Evolutionary conservation across 2,797 vertebrate genomes (phyloP), one percentile per base, ranked within the genome.

Genomic region (Myripristis jacobus): DNA sequence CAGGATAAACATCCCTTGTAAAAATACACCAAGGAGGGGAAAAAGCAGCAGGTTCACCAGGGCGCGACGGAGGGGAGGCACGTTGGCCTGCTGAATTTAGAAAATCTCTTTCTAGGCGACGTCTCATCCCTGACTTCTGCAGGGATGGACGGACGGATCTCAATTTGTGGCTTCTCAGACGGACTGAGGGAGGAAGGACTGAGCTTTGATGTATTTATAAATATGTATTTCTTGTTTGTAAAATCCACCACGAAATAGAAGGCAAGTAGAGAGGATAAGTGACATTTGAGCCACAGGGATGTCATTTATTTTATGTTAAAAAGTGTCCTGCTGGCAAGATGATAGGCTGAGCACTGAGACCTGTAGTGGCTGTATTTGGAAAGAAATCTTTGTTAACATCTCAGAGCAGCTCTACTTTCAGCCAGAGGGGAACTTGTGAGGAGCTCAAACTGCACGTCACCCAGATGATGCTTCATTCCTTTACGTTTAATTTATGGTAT

Each of bases 1-100:
- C 53, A 89, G 91, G 85, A 87, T 93, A 94, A 94, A 95, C 88
- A 92, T 91, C 81, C 77, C 85, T 69, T 92, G 81, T 85, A 93
- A 92, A 93, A 93, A 93, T 92, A 93, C 75, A 92, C 88, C 4
- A 60, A 78, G 69, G 9, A 79, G 80, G 81, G 80, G 70, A 22
- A 50, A 10, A 50, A 10, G 12, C 83, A 81, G 76, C 83, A 91
- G 90, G 89, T 87, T 88, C 85, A 87, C 74, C 80, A 64, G 86
- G 87, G 82, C 52, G 65, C 66, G 74, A 68, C 77, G 76, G 72
- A 46, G 68, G 64, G 70, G 83, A 75, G 83, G 82, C 83, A 81
- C 67, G 27, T 53, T 5, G 48, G 79, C 63, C 48, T n/a, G 82
- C 84, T 66, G 60, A 86, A 91, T 92, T 91, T 92, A 90, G 91